Evolutionary conservation across 2,797 vertebrate genomes (phyloP), one percentile per base, ranked within the genome.

Genomic region (Eulemur mongoz): DNA sequence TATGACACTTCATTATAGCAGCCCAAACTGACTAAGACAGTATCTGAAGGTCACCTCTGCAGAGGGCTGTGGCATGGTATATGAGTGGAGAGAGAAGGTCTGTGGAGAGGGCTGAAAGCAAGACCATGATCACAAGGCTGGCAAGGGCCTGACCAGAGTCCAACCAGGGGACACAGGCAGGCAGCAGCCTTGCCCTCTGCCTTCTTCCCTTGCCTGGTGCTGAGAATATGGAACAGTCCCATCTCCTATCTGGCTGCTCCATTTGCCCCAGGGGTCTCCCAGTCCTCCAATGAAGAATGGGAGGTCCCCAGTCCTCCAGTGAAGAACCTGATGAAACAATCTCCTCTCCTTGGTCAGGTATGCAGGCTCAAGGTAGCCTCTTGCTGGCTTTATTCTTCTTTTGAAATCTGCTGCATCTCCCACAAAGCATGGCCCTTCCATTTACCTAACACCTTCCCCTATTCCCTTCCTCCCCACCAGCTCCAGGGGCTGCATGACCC

Each of bases 371-470:
- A 59, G 65, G 79, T 25, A 82, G 27, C 14, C 35, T n/a, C 22
- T 48, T 32, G 27, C 57, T 78, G 45, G 23, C 38, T 90, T 89
- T 52, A 54, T 69, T 95, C 14, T 88, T 81, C 80, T 89, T 97
- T 72, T 63, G 81, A 96, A 90, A 95, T 63, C 38, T 48, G 73
- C 43, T 61, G 18, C 12, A 57, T 32, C 43, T 91, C 63, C 35
- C 61, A 86, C 48, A 79, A 65, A 86, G 79, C 9, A 67, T 2
- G 27, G 30, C n/a, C 61, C 27, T 94, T 89, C n/a, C 54, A 83
- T 79, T 79, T 87, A 54, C 27, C 35, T 61, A 54, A 72, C 84
- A 54, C 61, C 43, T 69, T 89, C 10, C 25, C 50, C 75, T 18
- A 4, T n/a, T 45, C 30, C 17, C 10, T 10, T 76, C 40, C 30